Percentiles rank a stretch among this genome's conserved stretches.
Conservation (phyloP, 1,140 invertebrate genomes). For the Megalopta genalis region DNA sequence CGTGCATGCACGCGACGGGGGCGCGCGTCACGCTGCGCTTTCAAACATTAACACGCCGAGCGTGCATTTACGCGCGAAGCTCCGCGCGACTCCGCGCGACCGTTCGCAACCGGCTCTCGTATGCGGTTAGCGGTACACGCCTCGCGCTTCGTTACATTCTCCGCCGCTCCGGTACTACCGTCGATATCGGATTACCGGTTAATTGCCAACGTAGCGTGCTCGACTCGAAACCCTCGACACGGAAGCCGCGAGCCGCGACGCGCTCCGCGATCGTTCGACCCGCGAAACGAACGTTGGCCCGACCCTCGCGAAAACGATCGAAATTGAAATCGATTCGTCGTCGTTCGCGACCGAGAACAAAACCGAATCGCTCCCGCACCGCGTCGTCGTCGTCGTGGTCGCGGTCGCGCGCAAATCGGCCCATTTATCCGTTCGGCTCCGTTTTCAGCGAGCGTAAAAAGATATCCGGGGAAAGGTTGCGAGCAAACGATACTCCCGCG, state of each 20-base stretch:
- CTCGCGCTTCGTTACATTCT: constrained; percentile 20
- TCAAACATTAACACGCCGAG: constrained; percentile 17
- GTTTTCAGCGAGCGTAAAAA: constrained; percentile 3
- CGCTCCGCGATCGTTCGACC: too few species aligned
- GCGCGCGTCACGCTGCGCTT: constrained; percentile 44
- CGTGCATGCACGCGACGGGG: constrained; percentile 11
- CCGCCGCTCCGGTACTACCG: constrained; percentile 14
- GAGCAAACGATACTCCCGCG: background rate
- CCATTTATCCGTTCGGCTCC: background rate
- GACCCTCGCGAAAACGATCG: too few species aligned
- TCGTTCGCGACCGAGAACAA: too few species aligned
- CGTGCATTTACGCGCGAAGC: background rate
- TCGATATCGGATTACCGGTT: constrained; percentile 55
- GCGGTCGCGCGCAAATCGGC: background rate
- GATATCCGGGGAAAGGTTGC: background rate
- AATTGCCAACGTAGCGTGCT: constrained; percentile 44
- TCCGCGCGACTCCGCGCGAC: background rate
- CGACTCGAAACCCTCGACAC: background rate
- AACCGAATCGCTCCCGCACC: too few species aligned
- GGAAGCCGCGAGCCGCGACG: background rate
- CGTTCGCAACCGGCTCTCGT: constrained; percentile 7
- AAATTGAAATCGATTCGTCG: too few species aligned
- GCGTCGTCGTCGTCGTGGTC: too few species aligned
- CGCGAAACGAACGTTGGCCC: too few species aligned
- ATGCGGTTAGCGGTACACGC: constrained; percentile 8